These are phyloP conservation scores for Rallus limicola DNA, from an alignment of 2,113 vertebrate genomes.

Conservation along the genomic window DNA sequence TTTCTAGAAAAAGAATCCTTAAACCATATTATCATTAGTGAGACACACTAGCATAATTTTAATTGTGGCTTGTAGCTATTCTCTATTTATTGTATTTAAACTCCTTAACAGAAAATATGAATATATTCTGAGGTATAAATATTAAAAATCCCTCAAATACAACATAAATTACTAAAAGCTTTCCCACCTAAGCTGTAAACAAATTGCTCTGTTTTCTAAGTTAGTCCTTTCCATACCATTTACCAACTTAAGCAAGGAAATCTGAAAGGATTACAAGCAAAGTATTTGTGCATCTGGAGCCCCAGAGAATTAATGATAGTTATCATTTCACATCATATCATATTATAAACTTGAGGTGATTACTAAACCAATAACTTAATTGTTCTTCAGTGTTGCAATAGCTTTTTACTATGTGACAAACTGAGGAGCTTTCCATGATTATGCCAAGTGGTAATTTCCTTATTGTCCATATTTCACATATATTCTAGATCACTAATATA, in stretches of 20 bases:
- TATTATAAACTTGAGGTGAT: background rate
- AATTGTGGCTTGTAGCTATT: background rate
- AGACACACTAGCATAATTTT: background rate
- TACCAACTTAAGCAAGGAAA: background rate
- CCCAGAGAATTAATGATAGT: background rate
- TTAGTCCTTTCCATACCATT: background rate
- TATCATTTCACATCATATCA: background rate
- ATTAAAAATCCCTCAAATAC: background rate
- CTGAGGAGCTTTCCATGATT: background rate
- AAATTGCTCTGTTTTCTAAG: background rate
- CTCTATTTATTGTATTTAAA: background rate
- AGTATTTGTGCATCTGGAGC: background rate
- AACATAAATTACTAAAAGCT: background rate
- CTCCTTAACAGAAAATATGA: background rate
- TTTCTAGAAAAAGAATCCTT: background rate
- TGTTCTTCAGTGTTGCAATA: background rate
- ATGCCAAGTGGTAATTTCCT: background rate
- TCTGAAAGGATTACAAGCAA: background rate
- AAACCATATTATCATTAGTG: background rate
- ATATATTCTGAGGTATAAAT: background rate
- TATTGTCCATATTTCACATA: background rate
- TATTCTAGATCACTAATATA: background rate
- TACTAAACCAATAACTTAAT: background rate
- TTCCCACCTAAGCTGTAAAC: background rate
- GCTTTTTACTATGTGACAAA: background rate